These are phyloP conservation scores for Austrofundulus limnaeus DNA, from an alignment of 2,113 vertebrate species.

Conservation along the genomic window DNA sequence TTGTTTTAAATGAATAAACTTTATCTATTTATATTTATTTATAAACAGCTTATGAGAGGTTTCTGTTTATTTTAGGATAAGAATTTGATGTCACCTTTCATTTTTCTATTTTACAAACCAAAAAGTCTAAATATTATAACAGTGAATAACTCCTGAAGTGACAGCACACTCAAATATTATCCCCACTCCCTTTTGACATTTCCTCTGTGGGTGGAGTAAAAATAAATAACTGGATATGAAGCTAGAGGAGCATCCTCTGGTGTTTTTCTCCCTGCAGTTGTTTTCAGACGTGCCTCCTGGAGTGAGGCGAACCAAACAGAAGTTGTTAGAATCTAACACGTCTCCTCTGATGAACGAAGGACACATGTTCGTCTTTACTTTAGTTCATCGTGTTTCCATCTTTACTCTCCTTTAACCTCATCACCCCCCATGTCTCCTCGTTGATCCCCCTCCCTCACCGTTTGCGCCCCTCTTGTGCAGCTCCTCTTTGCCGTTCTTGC, in stretches of 20 bases:
- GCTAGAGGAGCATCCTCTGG: background rate
- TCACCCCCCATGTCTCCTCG: background rate
- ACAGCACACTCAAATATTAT: too few species aligned
- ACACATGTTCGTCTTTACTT: too few species aligned
- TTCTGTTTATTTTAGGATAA: background rate
- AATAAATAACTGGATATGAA: background rate
- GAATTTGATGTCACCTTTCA: background rate
- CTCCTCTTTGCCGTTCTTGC: constrained; percentile 85
- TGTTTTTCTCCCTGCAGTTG: background rate
- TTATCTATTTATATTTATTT: too few species aligned
- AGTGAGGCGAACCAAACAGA: background rate
- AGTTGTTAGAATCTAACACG: background rate
- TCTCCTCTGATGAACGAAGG: background rate
- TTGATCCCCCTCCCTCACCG: constrained; percentile 44
- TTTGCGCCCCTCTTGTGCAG: constrained; percentile 64
- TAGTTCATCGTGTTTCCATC: background rate
- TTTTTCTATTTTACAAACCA: background rate
- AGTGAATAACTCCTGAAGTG: constrained; percentile 22
- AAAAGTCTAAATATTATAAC: background rate
- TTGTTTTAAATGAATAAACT: too few species aligned
- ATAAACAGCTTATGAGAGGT: background rate
- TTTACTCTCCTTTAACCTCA: background rate
- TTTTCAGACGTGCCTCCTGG: too few species aligned
- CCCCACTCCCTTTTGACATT: too few species aligned
- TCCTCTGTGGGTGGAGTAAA: constrained; percentile 3